Conservation (phyloP, 2,113 vertebrate genomes). For the Xenus cinereus region DNA sequence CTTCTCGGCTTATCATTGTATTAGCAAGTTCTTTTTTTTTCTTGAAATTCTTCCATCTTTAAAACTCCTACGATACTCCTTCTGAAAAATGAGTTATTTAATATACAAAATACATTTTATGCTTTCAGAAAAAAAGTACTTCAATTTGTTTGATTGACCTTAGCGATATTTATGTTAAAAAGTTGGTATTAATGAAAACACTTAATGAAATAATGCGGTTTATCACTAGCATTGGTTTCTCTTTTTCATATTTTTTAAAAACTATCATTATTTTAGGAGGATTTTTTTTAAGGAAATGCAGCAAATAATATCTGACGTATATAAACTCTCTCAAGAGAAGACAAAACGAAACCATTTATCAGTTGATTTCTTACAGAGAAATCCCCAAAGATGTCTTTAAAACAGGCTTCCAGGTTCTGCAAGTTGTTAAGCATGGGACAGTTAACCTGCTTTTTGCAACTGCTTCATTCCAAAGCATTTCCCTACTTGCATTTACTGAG, state of each 20-base stretch:
- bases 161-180: neutral
- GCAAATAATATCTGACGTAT: neutral
- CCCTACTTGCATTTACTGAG: slow-evolving; percentile 24
- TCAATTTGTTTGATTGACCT: neutral
- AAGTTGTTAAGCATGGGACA: slow-evolving; percentile 20
- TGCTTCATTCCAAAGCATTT: slow-evolving; percentile 42
- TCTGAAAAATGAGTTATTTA: neutral
- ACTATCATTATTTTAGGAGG: neutral
- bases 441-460: slow-evolving; percentile 56
- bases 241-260: neutral
- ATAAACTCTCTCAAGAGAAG: slow-evolving; percentile 6
- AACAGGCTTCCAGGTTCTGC: neutral
- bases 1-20: neutral
- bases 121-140: neutral
- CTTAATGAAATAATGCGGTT: neutral
- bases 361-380: slow-evolving; percentile 26
- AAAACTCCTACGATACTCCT: neutral
- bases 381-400: slow-evolving; percentile 16
- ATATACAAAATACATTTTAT: neutral
- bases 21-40: neutral
- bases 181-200: neutral
- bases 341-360: slow-evolving; percentile 35
- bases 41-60: neutral
- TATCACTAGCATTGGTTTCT: neutral
- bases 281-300: neutral